Conservation (phyloP, 2,797 vertebrate genomes). For the Eulemur albifrons region DNA sequence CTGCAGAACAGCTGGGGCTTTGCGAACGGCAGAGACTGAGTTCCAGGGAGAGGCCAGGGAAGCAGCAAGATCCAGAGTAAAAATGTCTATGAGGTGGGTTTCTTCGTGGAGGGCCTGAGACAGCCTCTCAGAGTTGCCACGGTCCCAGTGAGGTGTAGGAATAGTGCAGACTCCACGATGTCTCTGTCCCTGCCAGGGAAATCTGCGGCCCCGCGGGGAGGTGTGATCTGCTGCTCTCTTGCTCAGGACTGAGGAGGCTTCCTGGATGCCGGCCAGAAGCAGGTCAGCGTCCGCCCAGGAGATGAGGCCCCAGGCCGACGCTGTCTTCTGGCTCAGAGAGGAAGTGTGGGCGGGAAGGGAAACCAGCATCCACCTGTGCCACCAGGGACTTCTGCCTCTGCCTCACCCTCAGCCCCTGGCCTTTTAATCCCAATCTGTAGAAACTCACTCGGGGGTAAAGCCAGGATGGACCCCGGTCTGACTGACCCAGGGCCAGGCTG, state of each 20-base stretch:
- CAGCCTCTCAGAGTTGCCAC: background rate
- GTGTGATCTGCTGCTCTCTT: background rate
- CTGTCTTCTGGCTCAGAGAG: background rate
- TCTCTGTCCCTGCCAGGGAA: background rate
- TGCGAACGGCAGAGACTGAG: too few relatives aligned
- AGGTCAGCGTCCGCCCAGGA: too few relatives aligned
- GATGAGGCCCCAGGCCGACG: accelerated
- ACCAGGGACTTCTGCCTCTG: background rate
- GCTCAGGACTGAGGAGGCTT: background rate
- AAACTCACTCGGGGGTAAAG: background rate
- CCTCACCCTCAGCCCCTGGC: accelerated
- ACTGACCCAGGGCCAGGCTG: too few relatives aligned
- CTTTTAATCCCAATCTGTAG: background rate
- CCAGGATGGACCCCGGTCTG: background rate
- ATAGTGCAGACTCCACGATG: accelerated
- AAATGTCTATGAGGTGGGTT: accelerated
- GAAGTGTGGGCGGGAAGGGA: background rate
- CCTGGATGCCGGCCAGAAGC: background rate
- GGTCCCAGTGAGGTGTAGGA: background rate
- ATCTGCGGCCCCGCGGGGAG: background rate
- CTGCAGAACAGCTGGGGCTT: background rate
- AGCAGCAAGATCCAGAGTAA: background rate
- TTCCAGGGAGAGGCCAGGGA: background rate
- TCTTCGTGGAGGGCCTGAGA: background rate
- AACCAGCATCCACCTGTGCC: background rate